phyloP scores from a whole-genome alignment of 2,888 invertebrate genomes.

The Lymantria dispar region DNA sequence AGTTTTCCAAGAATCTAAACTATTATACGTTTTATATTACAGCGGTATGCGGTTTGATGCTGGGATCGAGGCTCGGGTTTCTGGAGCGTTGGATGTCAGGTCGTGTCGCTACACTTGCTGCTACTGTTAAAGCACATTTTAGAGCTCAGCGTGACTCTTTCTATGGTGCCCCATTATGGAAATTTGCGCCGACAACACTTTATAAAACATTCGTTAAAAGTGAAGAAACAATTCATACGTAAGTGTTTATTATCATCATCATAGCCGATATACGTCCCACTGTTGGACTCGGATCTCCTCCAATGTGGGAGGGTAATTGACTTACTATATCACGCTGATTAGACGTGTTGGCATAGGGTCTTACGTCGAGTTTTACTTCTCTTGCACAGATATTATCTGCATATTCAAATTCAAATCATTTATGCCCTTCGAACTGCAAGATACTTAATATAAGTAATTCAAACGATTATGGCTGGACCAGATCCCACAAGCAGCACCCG shows the following conservation, averaged over 20 bases:
- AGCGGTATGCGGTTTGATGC: constrained; percentile 90
- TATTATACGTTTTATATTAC: constrained; percentile 24
- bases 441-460: too few relatives aligned
- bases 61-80: constrained; percentile 91
- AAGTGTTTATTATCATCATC: constrained; percentile 58
- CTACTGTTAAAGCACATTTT: constrained; percentile 90
- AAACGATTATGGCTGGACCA: too few relatives aligned
- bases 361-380: too few relatives aligned
- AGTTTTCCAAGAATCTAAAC: neutral
- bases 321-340: too few relatives aligned
- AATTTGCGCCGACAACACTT: constrained; percentile 87
- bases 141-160: constrained; percentile 90
- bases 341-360: too few relatives aligned
- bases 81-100: constrained; percentile 82
- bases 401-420: too few relatives aligned
- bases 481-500: too few relatives aligned
- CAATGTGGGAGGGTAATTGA: too few relatives aligned
- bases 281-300: too few relatives aligned
- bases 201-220: constrained; percentile 87
- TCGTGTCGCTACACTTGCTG: constrained; percentile 84
- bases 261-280: too few relatives aligned
- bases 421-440: too few relatives aligned
- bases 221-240: constrained; percentile 92
- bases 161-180: constrained; percentile 92
- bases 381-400: too few relatives aligned